Evolutionary conservation across 2,113 vertebrate species (phyloP), one percentile per base, ranked within the genome.

Genomic region (Bettongia penicillata): DNA sequence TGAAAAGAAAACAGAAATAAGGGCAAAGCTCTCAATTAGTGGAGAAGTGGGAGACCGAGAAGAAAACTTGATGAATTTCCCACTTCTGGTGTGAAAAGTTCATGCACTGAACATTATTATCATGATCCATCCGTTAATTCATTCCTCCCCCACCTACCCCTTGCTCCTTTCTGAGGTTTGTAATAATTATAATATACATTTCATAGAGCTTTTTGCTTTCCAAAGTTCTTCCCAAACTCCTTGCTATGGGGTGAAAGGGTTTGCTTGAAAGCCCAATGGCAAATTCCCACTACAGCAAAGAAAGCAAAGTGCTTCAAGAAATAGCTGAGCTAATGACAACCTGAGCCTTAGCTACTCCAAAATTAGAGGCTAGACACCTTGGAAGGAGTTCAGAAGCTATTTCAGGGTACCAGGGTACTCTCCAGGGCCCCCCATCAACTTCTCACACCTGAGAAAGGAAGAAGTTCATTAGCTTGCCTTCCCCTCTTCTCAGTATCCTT

Each of bases 31-130:
- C 49, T 90, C 95, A 97, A 96, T 97, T 95, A 97, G 92, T 43
- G 94, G 92, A 95, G 96, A 92, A 96, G 96, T 53, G 92, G 92
- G 96, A 97, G 95, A 92, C 48, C 2, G 43, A 84, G 96, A 93
- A 95, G 92, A 61, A 98, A 96, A 96, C 96, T 96, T 97, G 98
- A 97, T 90, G 93, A 95, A 96, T 95, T 97, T 96, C 91, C 93
- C 90, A 93, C 92, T 96, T 96, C 91, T 96, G 94, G 97, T 97
- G 98, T 98, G 98, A 98, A 98, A 98, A 98, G 98, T 98, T 98
- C 97, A 98, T 92, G 97, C 90, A 91, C 96, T 94, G 93, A 55
- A 61, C 37, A 91, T 98, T 93, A 93, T 96, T 97, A 97, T 98
- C 97, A 97, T 4, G 14, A 51, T 90, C 12, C 3, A 55, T 98